Conservation (phyloP, 2,888 invertebrate species). For the Agrenia bidenticulata region DNA sequence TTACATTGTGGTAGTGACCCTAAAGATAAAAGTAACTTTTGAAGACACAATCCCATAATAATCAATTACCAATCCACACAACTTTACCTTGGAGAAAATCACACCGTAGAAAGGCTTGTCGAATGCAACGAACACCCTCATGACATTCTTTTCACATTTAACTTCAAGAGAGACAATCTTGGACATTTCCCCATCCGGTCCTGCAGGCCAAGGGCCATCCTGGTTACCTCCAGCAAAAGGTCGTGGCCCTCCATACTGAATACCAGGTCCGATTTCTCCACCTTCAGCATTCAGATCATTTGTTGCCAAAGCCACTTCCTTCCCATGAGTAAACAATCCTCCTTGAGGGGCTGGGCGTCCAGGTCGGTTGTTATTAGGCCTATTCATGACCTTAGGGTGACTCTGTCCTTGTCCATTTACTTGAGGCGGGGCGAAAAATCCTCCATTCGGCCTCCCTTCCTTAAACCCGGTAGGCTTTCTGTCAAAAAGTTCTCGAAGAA, state of each 20-base stretch:
- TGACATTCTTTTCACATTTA: constrained; percentile 89
- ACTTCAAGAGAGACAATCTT: constrained; percentile 89
- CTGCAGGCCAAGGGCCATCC: constrained; percentile 42
- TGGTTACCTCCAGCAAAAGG: constrained; percentile 24
- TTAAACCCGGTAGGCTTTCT: constrained; percentile 33
- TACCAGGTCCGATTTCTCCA: constrained; percentile 43
- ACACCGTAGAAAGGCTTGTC: constrained; percentile 95
- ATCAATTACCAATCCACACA: neutral
- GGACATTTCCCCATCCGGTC: constrained; percentile 82
- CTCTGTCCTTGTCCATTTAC: constrained; percentile 35
- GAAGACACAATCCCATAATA: neutral
- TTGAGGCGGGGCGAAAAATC: constrained; percentile 43
- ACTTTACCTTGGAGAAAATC: constrained; percentile 77
- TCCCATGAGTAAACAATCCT: constrained; percentile 40
- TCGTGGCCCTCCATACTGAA: constrained; percentile 41
- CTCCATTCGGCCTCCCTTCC: constrained; percentile 27
- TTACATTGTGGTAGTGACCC: constrained; percentile 88
- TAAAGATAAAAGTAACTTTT: constrained; percentile 11
- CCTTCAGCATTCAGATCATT: constrained; percentile 52
- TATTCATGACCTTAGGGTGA: constrained; percentile 42
- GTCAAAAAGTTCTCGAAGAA: constrained; percentile 46
- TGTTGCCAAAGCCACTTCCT: constrained; percentile 42
- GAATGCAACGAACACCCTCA: constrained; percentile 91
- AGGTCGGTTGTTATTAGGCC: constrained; percentile 27
- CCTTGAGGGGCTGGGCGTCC: constrained; percentile 17